Evolutionary conservation across 2,888 invertebrate species (phyloP).

Genomic region (Petrophora chlorosata): DNA sequence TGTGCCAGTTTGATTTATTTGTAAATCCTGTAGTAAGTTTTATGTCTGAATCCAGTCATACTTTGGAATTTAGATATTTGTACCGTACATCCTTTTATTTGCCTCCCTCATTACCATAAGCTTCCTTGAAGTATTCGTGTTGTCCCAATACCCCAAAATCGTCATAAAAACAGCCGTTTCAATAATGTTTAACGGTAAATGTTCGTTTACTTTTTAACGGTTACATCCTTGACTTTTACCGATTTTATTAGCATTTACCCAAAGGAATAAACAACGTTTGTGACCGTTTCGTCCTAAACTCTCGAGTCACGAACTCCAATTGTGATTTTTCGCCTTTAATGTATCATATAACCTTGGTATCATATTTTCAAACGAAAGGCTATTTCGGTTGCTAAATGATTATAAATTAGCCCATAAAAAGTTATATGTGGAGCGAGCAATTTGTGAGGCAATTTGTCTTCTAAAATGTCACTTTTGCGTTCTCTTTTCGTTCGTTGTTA

Average conservation of each 20-base stretch:
- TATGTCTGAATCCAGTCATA: constrained; percentile 1
- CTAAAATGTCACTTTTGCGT: constrained; percentile 40
- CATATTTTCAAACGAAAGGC: constrained; percentile 37
- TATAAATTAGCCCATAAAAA: constrained; percentile 40
- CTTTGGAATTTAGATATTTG: constrained; percentile 10
- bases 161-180: constrained; percentile 47
- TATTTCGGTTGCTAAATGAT: constrained; percentile 41
- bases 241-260: constrained; percentile 62
- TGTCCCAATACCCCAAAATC: constrained; percentile 39
- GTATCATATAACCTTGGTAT: constrained; percentile 55
- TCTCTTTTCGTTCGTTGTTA: constrained; percentile 34
- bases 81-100: constrained; percentile 24
- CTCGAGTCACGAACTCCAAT: constrained; percentile 60
- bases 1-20: too few relatives aligned
- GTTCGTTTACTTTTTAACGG: constrained; percentile 47
- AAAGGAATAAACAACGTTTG: constrained; percentile 49
- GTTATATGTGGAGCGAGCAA: constrained; percentile 36
- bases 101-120: constrained; percentile 30
- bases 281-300: constrained; percentile 58
- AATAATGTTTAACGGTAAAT: constrained; percentile 37
- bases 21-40: neutral
- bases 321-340: constrained; percentile 52
- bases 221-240: constrained; percentile 58
- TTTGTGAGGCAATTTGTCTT: constrained; percentile 39
- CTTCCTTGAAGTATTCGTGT: constrained; percentile 34